phyloP scores from a whole-genome alignment of 2,113 vertebrate species.

The Butorides virescens region DNA sequence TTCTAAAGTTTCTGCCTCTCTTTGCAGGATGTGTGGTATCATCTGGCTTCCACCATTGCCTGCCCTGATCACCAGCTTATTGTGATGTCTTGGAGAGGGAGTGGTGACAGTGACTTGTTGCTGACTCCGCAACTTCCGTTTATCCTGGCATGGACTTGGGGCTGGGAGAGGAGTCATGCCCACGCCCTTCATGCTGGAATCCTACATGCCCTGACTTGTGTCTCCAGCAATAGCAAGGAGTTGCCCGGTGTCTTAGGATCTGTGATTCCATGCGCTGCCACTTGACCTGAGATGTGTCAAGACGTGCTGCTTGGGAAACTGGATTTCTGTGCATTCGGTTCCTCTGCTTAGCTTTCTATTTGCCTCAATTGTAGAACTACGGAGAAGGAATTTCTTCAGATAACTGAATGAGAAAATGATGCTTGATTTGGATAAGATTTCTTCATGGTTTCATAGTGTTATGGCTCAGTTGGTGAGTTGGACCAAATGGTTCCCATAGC shows the following conservation, averaged over 20 bases:
- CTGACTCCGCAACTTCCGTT: background rate
- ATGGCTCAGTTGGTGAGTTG: background rate
- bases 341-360: background rate
- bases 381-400: background rate
- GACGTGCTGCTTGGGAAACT: background rate
- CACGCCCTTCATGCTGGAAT: background rate
- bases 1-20: constrained; percentile 5
- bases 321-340: background rate
- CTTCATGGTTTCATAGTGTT: background rate
- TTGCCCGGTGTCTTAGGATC: background rate
- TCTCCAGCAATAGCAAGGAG: background rate
- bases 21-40: background rate
- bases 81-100: background rate
- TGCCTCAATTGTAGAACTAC: background rate
- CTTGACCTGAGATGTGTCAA: background rate
- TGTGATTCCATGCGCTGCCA: background rate
- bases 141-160: background rate
- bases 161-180: background rate
- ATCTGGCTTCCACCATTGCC: background rate
- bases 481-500: background rate
- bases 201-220: background rate
- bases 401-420: background rate
- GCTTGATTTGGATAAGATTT: background rate
- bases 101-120: background rate
- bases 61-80: background rate